Percentiles rank a stretch among this genome's conserved stretches.
Conservation (phyloP, 2,797 vertebrate species). For the Mus spretus region DNA sequence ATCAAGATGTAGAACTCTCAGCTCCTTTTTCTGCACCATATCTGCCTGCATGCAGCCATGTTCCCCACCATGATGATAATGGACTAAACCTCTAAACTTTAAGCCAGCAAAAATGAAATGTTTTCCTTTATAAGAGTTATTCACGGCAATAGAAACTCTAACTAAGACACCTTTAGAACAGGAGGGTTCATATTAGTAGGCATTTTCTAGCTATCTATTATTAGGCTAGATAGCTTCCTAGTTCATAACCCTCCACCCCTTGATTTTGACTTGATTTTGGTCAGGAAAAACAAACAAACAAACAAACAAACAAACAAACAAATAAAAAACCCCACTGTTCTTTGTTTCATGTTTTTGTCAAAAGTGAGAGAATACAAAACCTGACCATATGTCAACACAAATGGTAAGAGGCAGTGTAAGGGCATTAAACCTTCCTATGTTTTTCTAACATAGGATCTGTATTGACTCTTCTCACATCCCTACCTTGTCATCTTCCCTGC, state of each 20-base stretch:
- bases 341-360: conserved; percentile 6
- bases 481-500: not conserved
- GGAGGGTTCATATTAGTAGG: not conserved
- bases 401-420: not conserved
- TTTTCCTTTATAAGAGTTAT: not conserved
- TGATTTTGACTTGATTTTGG: conserved; percentile 40
- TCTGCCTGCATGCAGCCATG: not conserved
- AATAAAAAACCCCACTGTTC: not conserved
- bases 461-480: not conserved
- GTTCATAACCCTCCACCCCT: not conserved
- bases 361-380: not conserved
- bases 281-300: not conserved
- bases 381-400: too few species aligned
- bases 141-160: not conserved
- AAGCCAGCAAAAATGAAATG: not conserved
- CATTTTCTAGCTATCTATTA: not conserved
- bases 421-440: not conserved
- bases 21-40: not conserved
- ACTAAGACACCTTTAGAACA: not conserved
- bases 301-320: not conserved
- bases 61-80: not conserved
- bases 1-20: not conserved
- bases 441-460: conserved; percentile 19
- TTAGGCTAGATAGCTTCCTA: not conserved
- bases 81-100: not conserved